Percentiles rank a stretch among this genome's conserved stretches.
phyloP scores from a whole-genome alignment of 2,888 invertebrate genomes.

The Hydraecia micacea region DNA sequence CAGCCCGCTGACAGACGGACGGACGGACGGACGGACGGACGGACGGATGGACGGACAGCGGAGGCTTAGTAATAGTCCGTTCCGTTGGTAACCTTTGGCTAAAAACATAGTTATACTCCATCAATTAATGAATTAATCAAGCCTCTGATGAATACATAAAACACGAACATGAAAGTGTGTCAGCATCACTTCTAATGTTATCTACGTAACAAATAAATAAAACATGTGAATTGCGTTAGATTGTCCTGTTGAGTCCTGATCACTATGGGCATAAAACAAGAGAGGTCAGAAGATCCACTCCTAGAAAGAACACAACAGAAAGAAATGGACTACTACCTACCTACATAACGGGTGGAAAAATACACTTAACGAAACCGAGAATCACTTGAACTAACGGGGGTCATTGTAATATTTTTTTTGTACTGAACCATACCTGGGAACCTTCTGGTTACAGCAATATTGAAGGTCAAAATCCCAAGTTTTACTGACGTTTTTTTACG shows the following conservation, averaged over 20 bases:
- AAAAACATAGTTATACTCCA: not conserved
- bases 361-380: not conserved
- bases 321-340: not conserved
- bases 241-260: constrained; percentile 45
- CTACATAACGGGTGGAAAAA: not conserved
- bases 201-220: constrained; percentile 69
- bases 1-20: not conserved
- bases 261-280: not conserved
- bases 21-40: not conserved
- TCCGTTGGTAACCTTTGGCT: not conserved
- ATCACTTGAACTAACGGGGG: not conserved
- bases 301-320: not conserved
- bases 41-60: no score
- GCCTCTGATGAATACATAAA: constrained; percentile 49
- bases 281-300: constrained; percentile 4
- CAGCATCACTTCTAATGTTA: constrained; percentile 54
- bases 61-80: not conserved
- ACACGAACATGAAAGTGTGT: constrained; percentile 56
- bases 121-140: constrained; percentile 31
- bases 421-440: not conserved
- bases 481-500: not conserved
- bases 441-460: not conserved
- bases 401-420: not conserved
- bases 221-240: constrained; percentile 65
- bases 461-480: not conserved